A percentile compares a stretch with the other conserved stretches of the same genome.
phyloP scores from a whole-genome alignment of 1,140 invertebrate species.

The Drosophila busckii region DNA sequence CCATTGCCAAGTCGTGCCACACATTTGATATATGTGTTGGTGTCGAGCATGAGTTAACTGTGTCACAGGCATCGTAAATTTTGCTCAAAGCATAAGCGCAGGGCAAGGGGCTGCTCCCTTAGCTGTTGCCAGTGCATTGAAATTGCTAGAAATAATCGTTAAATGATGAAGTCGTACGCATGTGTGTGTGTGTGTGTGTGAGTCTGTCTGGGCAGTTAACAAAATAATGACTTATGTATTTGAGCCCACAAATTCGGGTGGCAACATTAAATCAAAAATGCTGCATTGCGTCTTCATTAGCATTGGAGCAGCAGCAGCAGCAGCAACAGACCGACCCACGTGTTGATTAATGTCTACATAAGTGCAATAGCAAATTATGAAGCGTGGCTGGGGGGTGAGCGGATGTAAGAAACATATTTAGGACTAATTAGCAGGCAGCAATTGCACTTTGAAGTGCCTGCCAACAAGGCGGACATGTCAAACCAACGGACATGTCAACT shows the following conservation, averaged over 20 bases:
- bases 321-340: too few species aligned
- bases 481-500: constrained; percentile 33
- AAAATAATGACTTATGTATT: constrained; percentile 62
- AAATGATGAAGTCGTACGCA: constrained; percentile 63
- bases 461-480: constrained; percentile 61
- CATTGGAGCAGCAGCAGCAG: too few species aligned
- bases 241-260: constrained; percentile 52
- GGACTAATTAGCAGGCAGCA: constrained; percentile 66
- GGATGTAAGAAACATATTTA: constrained; percentile 30
- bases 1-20: constrained; percentile 70
- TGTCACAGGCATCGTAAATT: constrained; percentile 77
- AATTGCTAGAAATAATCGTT: constrained; percentile 76
- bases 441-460: constrained; percentile 69
- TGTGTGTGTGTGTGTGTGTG: not conserved
- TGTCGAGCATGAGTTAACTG: constrained; percentile 77
- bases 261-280: constrained; percentile 57
- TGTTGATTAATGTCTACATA: constrained; percentile 50
- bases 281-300: constrained; percentile 41
- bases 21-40: constrained; percentile 77
- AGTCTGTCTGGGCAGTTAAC: constrained; percentile 4
- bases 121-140: constrained; percentile 51
- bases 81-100: constrained; percentile 55
- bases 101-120: not conserved
- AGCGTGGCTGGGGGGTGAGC: too few species aligned
- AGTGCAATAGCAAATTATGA: constrained; percentile 14